A percentile compares a stretch with the other conserved stretches of the same genome.
Conservation (phyloP, 2,113 vertebrate species). For the Phylloscopus trochilus region DNA sequence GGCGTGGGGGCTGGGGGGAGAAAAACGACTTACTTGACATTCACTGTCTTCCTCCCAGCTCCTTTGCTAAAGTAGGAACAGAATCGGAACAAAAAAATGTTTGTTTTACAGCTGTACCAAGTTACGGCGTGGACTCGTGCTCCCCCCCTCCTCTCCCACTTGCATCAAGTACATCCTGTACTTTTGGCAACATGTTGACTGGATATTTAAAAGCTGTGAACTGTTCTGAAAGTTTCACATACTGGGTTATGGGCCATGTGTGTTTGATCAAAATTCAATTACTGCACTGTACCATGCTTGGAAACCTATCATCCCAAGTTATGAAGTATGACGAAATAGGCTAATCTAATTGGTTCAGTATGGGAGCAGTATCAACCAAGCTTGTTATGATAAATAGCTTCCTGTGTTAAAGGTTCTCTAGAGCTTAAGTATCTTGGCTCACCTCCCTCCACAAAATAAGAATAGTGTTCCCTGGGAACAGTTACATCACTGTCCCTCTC, state of each 20-base stretch:
- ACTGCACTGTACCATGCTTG: conserved; percentile 84
- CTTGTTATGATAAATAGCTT: conserved; percentile 92
- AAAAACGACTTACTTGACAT: conserved; percentile 63
- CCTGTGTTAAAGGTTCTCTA: conserved; percentile 87
- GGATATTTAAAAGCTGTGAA: conserved; percentile 86
- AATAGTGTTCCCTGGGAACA: conserved; percentile 78
- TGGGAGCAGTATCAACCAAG: conserved; percentile 86
- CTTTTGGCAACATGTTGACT: conserved; percentile 85
- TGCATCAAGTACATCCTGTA: conserved; percentile 85
- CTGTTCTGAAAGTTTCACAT: conserved; percentile 83
- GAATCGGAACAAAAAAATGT: conserved; percentile 79
- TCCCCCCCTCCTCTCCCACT: conserved; percentile 68
- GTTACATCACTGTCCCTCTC: conserved; percentile 75
- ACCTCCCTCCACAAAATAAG: conserved; percentile 75
- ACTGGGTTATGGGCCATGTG: conserved; percentile 89
- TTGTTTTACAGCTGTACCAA: conserved; percentile 84
- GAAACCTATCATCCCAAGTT: conserved; percentile 85
- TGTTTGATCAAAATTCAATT: conserved; percentile 95
- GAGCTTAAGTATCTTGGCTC: conserved; percentile 85
- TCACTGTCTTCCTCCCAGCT: conserved; percentile 67
- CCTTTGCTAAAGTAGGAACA: conserved; percentile 74
- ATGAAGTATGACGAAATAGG: conserved; percentile 90
- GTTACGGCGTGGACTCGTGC: conserved; percentile 70
- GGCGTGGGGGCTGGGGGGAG: conserved; percentile 46
- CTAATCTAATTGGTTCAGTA: conserved; percentile 90